Conservation (phyloP, 64 coral and sea anemone genomes). For the Cladopsammia gracilis region DNA sequence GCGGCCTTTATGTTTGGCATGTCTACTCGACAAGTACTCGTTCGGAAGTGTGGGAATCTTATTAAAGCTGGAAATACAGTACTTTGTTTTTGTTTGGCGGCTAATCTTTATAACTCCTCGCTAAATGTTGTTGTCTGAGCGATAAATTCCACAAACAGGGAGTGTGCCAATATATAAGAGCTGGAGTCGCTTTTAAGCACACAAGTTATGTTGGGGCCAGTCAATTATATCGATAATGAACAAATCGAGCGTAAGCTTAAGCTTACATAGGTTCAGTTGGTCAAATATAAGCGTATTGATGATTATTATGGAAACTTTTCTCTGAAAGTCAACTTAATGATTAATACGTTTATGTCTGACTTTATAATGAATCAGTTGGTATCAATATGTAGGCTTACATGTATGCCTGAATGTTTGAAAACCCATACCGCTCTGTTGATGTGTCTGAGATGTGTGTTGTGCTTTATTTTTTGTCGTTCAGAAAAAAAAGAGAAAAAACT, state of each 20-base stretch:
- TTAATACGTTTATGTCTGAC: too few relatives aligned
- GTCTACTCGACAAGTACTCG: background rate
- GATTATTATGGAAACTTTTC: background rate
- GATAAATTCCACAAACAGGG: background rate
- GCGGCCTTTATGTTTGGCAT: background rate
- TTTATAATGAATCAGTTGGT: too few relatives aligned
- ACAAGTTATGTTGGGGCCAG: background rate
- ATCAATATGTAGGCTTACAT: too few relatives aligned
- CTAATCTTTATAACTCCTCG: background rate
- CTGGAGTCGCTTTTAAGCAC: background rate
- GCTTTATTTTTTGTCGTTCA: too few relatives aligned
- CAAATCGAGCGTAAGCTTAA: background rate
- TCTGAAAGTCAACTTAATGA: too few relatives aligned
- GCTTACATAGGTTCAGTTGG: background rate
- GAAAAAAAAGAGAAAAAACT: too few relatives aligned
- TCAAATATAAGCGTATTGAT: background rate
- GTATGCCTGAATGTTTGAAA: too few relatives aligned
- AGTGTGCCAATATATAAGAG: background rate
- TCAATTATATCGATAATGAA: slow-evolving; percentile 2
- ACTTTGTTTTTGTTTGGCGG: background rate
- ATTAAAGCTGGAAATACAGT: background rate
- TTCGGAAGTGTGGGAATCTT: background rate
- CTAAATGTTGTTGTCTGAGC: background rate
- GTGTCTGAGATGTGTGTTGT: too few relatives aligned
- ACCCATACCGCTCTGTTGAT: too few relatives aligned